phyloP scores from a whole-genome alignment of 2,113 vertebrate genomes.

The Pomatorhinus ruficollis region DNA sequence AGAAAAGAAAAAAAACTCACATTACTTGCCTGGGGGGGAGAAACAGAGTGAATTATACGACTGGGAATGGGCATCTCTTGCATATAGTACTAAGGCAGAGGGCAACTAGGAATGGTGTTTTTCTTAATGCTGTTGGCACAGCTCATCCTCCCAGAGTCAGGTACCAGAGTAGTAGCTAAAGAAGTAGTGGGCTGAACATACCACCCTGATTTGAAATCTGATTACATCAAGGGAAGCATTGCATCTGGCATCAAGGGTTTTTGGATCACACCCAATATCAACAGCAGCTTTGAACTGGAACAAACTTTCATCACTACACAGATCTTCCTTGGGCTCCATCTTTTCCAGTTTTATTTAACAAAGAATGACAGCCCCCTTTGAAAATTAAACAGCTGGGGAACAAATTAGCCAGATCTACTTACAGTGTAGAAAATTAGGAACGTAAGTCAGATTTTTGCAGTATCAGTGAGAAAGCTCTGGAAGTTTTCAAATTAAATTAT shows the following conservation, averaged over 20 bases:
- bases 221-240: background rate
- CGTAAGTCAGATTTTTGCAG: background rate
- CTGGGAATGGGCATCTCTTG: background rate
- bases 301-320: background rate
- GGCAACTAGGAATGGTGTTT: background rate
- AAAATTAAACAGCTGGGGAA: conserved; percentile 1
- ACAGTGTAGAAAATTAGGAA: background rate
- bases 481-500: background rate
- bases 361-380: background rate
- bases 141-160: background rate
- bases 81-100: background rate
- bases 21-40: background rate
- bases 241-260: background rate
- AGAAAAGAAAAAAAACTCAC: too few species aligned
- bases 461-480: background rate
- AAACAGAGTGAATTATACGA: background rate
- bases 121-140: background rate
- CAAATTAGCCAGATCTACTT: conserved; percentile 10
- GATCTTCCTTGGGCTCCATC: background rate
- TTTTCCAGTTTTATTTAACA: background rate
- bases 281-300: conserved; percentile 11
- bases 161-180: background rate
- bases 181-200: background rate
- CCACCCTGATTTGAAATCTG: background rate
- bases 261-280: background rate